Base-by-base conservation (phyloP, 2,888 invertebrate species). In the Drosophila maculinotata region DNA sequence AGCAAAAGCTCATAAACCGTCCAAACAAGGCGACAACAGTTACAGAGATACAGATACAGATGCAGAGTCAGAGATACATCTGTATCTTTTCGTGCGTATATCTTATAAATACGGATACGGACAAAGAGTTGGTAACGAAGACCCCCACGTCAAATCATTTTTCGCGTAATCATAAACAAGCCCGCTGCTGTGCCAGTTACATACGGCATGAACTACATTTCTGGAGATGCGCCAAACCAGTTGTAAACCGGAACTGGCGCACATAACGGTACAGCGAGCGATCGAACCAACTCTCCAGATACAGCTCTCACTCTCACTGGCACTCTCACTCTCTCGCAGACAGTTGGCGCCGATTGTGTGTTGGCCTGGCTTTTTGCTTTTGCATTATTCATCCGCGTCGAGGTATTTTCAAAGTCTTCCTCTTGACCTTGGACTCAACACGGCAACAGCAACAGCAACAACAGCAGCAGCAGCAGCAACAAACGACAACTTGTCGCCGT, bases 381-480 rank as follows among this genome's bases (percentile, higher is more conserved):
- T 80, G 81, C 80, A 83, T 80, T 80, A 80, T 80, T 80, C 80
- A 80, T 80, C 80, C 63, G 73, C 73, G 54, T 54, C 67, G 75
- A 56, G 72, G 80, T 76, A 79, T 84, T 89, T 89, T 89, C 90
- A 89, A 90, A 90, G 90, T 89, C 89, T 90, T 89, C 89, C 85
- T 86, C 89, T 89, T 90, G 89, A 90, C 89, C 89, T 90, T 90
- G 89, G 89, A 90, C 89, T 90, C 83, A 63, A 68, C 69, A 68
- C 59, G 74, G 70, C 33, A 51, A 38, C 54, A 47, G 14, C 48
- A 39, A 9, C 51, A 38, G n/a, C 56, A 41, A 10, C 39, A 48
- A 15, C 57, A 56, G 7, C 51, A 63, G 8, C 57, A 62, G 8
- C 42, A 48, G 8, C 42, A 54, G 8, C 49, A 59, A 9, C 45